These are phyloP conservation scores for Lochmaea capreae DNA, from an alignment of 2,888 invertebrate species.

Conservation along the genomic window DNA sequence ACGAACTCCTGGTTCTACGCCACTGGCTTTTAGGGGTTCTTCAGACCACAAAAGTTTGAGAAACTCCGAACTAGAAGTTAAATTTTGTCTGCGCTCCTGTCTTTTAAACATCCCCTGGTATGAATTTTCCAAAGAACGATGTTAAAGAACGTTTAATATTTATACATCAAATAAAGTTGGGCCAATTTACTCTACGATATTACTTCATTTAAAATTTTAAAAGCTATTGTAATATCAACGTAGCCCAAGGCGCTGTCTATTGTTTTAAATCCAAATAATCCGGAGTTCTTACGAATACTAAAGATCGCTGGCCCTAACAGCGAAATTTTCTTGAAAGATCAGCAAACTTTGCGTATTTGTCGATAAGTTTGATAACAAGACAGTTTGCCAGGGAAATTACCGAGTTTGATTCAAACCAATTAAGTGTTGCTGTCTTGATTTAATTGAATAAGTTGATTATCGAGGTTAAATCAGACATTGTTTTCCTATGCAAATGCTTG, in stretches of 20 bases:
- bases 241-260: neutral
- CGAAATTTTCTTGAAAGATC: neutral
- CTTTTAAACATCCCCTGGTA: neutral
- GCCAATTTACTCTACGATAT: neutral
- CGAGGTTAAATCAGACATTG: too few species aligned
- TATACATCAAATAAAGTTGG: neutral
- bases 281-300: neutral
- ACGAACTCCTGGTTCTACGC: too few species aligned
- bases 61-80: too few species aligned
- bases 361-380: neutral
- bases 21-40: too few species aligned
- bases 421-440: too few species aligned
- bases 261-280: slow-evolving; percentile 5
- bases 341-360: neutral
- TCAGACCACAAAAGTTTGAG: too few species aligned
- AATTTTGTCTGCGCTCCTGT: too few species aligned
- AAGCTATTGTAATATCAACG: neutral
- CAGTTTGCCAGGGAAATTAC: neutral
- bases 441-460: too few species aligned
- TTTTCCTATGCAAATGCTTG: too few species aligned
- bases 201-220: neutral
- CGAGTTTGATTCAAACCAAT: neutral
- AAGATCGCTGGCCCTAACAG: neutral
- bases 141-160: neutral
- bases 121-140: neutral